Evolutionary conservation across 2,888 invertebrate genomes (phyloP).

Genomic region (Drosophila macrospina): DNA sequence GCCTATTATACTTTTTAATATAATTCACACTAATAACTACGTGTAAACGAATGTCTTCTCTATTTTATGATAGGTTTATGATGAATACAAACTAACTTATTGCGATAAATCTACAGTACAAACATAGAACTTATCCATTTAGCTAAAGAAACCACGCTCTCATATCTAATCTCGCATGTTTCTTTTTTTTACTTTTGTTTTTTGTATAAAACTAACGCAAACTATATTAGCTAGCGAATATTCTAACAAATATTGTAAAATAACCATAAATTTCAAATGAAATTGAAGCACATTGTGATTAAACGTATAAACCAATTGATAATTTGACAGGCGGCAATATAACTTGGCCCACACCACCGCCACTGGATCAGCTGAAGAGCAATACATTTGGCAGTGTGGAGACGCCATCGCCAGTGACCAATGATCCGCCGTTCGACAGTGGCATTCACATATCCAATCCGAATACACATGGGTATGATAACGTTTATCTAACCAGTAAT

Average conservation of each 20-base stretch:
- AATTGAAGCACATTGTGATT: background rate
- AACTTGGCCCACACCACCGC: slow-evolving; percentile 84
- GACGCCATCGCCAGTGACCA: slow-evolving; percentile 84
- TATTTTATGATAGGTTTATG: background rate
- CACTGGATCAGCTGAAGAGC: slow-evolving; percentile 83
- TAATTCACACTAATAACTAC: too few species aligned
- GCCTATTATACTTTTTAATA: too few species aligned
- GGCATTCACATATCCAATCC: slow-evolving; percentile 84
- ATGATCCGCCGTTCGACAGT: slow-evolving; percentile 82
- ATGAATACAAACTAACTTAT: background rate
- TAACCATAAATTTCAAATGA: slow-evolving; percentile 21
- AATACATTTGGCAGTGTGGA: slow-evolving; percentile 85
- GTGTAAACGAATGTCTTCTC: too few species aligned
- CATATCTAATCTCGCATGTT: slow-evolving; percentile 64
- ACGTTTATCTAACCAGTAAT: rapidly evolving
- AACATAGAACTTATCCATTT: background rate
- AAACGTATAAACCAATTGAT: slow-evolving; percentile 1
- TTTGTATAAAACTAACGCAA: slow-evolving; percentile 58
- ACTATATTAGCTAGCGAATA: slow-evolving; percentile 40
- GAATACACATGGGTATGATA: slow-evolving; percentile 84
- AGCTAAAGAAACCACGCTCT: slow-evolving; percentile 24
- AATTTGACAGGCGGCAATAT: slow-evolving; percentile 82
- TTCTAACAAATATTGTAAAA: slow-evolving; percentile 53
- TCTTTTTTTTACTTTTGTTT: too few species aligned
- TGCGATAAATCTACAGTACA: background rate